Conservation (phyloP, 2,113 vertebrate species). For the Tragelaphus scriptus region DNA sequence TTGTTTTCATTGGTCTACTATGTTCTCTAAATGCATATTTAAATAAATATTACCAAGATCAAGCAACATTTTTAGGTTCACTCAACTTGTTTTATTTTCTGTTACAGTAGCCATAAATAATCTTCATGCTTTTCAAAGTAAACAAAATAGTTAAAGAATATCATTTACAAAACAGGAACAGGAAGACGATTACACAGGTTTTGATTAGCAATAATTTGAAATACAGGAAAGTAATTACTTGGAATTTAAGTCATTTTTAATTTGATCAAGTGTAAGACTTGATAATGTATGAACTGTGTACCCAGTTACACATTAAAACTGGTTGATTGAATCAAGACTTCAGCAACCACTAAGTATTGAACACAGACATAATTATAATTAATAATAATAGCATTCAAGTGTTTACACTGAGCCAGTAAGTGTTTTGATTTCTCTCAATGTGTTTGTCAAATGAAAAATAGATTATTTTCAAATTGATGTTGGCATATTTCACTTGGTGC, state of each 20-base stretch:
- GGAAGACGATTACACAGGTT: background rate
- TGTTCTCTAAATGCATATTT: background rate
- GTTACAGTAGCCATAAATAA: background rate
- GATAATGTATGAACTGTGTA: background rate
- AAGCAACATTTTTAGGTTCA: background rate
- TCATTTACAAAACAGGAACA: background rate
- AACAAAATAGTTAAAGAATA: background rate
- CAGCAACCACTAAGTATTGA: background rate
- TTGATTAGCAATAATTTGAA: background rate
- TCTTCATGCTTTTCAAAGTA: background rate
- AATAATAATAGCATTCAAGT: background rate
- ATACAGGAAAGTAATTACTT: background rate
- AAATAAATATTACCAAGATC: background rate
- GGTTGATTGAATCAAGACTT: background rate
- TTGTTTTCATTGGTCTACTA: background rate
- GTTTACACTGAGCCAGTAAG: background rate
- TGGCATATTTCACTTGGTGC: background rate
- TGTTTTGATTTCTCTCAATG: background rate
- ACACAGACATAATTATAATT: background rate
- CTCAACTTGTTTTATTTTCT: background rate
- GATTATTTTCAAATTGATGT: background rate
- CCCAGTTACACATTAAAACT: background rate
- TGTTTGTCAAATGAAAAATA: background rate
- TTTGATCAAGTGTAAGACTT: background rate
- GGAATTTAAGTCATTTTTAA: slow-evolving; percentile 7